Evolutionary conservation across 2,888 invertebrate species (phyloP), one percentile per base, ranked within the genome.

Genomic region (Ryuthela nishihirai): DNA sequence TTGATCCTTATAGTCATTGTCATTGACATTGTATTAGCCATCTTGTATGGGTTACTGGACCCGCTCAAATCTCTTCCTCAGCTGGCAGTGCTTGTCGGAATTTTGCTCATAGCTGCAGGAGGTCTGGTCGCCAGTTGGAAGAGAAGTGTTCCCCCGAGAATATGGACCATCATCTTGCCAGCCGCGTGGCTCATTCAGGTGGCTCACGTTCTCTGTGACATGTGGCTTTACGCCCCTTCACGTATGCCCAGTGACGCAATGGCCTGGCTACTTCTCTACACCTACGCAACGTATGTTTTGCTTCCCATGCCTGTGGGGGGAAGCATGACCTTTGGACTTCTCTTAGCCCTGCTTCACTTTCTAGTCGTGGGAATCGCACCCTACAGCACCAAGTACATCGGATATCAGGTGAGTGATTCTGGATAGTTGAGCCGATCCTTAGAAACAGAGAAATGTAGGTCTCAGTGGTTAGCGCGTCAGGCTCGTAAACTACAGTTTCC

Each of bases 231-330:
- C 69, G 74, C 83, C 61, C 78, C 80, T 64, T 79, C 80, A 41
- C 79, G 81, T 21, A 4, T 67, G 64, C 38, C 67, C 23, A 78
- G 84, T 61, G 83, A 85, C 70, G 80, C 81, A 52, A 77, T 87
- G n/a, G 85, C 84, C 32, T 87, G 86, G 85, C 79, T 83, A 21
- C 75, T 87, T 59, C 76, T 87, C 42, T 74, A 85, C 67, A 82
- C 84, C 69, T 87, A 85, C 71, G 76, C 87, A 43, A 80, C 85
- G 43, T 85, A 84, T 72, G 85, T 85, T 50, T 83, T 85, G n/a
- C 73, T 87, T 66, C 87, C 87, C 0, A 75, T 87, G 56, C 78
- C 84, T 50, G 73, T 86, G 35, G 76, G 82, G 34, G 67, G 68
- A 7, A 62, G 67, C 35, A 35, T 67, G 29, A 36, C 45, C 17